These are phyloP conservation scores for Phyllotis vaccarum DNA, from an alignment of 2,797 vertebrate species.

Conservation along the genomic window DNA sequence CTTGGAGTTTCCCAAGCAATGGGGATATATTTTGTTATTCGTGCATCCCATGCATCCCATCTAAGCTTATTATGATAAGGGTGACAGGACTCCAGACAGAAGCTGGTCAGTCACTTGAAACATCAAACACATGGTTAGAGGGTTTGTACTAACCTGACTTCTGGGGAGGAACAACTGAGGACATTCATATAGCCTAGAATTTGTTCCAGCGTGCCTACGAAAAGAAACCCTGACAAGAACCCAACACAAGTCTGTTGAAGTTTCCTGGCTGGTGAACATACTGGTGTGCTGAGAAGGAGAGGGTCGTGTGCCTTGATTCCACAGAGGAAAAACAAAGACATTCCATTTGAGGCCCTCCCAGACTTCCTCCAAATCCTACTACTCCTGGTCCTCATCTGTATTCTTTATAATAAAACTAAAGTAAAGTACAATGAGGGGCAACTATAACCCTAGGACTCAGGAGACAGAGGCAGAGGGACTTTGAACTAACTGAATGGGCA, in stretches of 20 bases:
- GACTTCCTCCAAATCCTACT: neutral
- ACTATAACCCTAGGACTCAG: neutral
- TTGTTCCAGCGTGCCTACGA: conserved; percentile 9
- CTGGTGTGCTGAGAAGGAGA: neutral
- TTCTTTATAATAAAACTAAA: conserved; percentile 42
- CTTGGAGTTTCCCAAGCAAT: conserved; percentile 49
- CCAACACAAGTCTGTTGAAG: conserved; percentile 4
- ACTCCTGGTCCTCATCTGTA: neutral
- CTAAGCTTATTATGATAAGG: conserved; percentile 55
- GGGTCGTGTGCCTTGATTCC: neutral
- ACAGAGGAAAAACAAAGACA: conserved; percentile 33
- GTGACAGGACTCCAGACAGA: conserved; percentile 1
- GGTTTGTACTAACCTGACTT: neutral
- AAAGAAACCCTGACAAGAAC: conserved; percentile 56
- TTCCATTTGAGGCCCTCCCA: neutral
- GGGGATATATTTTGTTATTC: conserved; percentile 54
- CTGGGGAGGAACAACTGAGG: neutral
- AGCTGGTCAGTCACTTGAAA: conserved; percentile 42
- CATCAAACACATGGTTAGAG: conserved; percentile 34
- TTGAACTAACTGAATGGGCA: neutral
- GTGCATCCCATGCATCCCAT: neutral
- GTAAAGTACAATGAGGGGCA: neutral
- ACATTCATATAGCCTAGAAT: conserved; percentile 27
- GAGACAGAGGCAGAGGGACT: neutral
- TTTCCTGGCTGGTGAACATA: conserved; percentile 42